Percentiles rank a stretch among this genome's conserved stretches.
These are phyloP conservation scores for Ophonus ardosiacus DNA, from an alignment of 2,888 invertebrate species.

Conservation along the genomic window DNA sequence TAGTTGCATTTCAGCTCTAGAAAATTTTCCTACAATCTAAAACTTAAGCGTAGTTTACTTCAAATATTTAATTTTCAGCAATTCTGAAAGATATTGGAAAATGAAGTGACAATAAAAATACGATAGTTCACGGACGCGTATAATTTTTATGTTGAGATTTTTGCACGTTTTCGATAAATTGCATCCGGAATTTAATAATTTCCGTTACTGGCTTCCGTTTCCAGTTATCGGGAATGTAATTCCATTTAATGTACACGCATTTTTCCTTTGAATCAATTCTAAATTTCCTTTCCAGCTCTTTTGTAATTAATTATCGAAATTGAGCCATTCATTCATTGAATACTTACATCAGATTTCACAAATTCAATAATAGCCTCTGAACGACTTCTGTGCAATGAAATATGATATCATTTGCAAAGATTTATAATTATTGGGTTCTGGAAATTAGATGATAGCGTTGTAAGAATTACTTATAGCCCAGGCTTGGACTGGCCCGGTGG, in stretches of 20 bases:
- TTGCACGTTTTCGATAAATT: constrained; percentile 48
- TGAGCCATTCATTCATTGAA: constrained; percentile 2
- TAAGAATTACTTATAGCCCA: no score
- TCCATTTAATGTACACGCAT: constrained; percentile 26
- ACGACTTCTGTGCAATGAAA: no score
- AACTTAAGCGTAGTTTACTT: background rate
- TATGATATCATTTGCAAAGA: no score
- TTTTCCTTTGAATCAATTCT: constrained; percentile 22
- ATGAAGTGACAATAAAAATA: background rate
- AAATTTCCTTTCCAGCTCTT: background rate
- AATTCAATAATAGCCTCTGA: background rate
- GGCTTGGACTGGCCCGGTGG: no score
- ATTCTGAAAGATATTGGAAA: background rate
- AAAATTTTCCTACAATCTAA: background rate
- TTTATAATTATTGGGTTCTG: no score
- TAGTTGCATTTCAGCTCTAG: background rate
- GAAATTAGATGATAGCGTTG: no score
- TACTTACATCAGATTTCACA: background rate
- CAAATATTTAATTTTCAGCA: background rate
- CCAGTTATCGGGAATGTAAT: constrained; percentile 30
- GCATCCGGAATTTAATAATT: constrained; percentile 47
- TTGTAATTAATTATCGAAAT: constrained; percentile 41
- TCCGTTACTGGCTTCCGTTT: constrained; percentile 19
- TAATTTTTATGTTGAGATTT: constrained; percentile 36
- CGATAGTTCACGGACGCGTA: constrained; percentile 8